phyloP scores from a whole-genome alignment of 2,113 vertebrate genomes.

The Prionailurus viverrinus region DNA sequence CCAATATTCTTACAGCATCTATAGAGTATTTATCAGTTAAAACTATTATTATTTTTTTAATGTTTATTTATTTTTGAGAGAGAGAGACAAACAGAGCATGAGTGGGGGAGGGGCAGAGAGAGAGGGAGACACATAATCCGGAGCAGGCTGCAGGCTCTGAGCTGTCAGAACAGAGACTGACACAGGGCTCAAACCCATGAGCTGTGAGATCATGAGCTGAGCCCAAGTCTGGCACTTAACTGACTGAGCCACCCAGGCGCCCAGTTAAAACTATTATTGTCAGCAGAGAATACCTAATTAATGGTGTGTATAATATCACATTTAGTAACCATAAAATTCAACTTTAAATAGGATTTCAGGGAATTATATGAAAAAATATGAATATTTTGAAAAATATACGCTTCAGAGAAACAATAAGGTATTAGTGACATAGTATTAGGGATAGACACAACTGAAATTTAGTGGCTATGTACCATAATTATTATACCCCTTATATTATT shows the following conservation, averaged over 20 bases:
- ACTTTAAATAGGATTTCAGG: neutral
- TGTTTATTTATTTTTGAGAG: no score
- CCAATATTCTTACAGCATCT: neutral
- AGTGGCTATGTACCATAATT: neutral
- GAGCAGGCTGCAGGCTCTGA: no score
- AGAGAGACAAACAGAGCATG: no score
- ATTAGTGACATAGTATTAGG: neutral
- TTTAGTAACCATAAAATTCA: conserved; percentile 18
- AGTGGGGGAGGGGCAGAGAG: no score
- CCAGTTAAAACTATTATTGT: neutral
- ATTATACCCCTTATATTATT: neutral
- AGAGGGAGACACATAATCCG: no score
- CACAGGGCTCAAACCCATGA: no score
- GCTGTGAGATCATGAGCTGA: no score
- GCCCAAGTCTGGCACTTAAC: no score
- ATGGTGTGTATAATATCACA: neutral
- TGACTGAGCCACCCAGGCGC: no score
- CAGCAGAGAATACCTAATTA: neutral
- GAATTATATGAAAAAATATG: neutral
- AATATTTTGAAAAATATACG: neutral
- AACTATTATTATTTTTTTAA: neutral
- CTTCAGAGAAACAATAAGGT: neutral
- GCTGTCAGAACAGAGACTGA: no score
- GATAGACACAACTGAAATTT: neutral
- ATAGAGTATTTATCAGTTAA: neutral